Conservation (phyloP, 2,113 vertebrate species). For the Dunckerocampus dactyliophorus region DNA sequence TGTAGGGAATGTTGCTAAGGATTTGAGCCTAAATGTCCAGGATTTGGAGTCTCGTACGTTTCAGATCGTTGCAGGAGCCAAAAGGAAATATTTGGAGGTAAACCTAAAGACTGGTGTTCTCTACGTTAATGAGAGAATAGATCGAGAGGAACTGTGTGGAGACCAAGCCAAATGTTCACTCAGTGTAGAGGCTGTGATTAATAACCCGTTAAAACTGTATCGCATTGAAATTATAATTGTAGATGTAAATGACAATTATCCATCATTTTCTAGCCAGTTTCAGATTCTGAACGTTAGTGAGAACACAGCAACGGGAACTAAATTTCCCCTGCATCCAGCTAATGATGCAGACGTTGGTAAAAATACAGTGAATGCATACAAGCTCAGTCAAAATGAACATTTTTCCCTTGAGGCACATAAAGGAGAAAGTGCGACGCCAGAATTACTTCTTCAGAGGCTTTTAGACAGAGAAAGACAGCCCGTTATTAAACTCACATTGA, state of each 20-base stretch:
- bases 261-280: constrained; percentile 39
- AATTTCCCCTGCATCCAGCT: constrained; percentile 56
- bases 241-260: constrained; percentile 69
- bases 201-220: constrained; percentile 60
- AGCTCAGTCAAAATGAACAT: constrained; percentile 51
- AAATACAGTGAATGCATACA: constrained; percentile 59
- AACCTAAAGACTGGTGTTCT: constrained; percentile 65
- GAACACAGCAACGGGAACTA: constrained; percentile 11
- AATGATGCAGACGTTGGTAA: constrained; percentile 62
- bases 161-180: constrained; percentile 45
- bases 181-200: constrained; percentile 62
- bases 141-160: constrained; percentile 64
- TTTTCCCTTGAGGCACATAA: constrained; percentile 53
- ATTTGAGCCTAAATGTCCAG: constrained; percentile 51
- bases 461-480: constrained; percentile 65
- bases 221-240: constrained; percentile 60
- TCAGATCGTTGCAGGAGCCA: constrained; percentile 50
- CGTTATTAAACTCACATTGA: constrained; percentile 47
- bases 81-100: constrained; percentile 61
- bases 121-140: constrained; percentile 59
- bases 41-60: constrained; percentile 62
- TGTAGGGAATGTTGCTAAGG: constrained; percentile 67
- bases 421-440: constrained; percentile 57
- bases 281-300: constrained; percentile 47
- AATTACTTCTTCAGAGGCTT: constrained; percentile 65